phyloP scores from a whole-genome alignment of 2,113 vertebrate genomes.

The Archocentrus centrarchus region DNA sequence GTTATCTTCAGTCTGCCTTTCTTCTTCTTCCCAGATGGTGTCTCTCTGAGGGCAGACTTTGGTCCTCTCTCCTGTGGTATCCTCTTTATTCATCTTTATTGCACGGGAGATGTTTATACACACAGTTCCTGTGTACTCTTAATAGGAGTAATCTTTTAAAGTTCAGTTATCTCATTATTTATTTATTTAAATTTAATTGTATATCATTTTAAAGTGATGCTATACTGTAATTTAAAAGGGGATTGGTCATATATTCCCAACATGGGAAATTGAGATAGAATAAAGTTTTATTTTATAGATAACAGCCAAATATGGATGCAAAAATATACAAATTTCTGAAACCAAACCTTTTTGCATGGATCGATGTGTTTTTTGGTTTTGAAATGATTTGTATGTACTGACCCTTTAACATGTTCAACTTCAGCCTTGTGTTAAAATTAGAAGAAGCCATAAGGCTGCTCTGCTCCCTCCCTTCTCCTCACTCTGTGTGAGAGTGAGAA shows the following conservation, averaged over 20 bases:
- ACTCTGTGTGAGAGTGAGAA: not conserved
- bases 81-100: not conserved
- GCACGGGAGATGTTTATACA: not conserved
- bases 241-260: not conserved
- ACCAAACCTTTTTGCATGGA: not conserved
- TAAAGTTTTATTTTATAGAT: not conserved
- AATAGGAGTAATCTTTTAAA: not conserved
- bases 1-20: not conserved
- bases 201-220: not conserved
- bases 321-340: not conserved
- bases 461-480: not conserved
- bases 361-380: not conserved
- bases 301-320: not conserved
- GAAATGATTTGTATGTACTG: not conserved
- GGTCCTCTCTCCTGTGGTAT: not conserved
- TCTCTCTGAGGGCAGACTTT: not conserved
- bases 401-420: conserved; percentile 7
- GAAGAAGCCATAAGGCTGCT: not conserved
- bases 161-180: not conserved
- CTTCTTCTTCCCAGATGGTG: not conserved
- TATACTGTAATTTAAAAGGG: not conserved
- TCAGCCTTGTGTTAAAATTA: not conserved
- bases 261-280: not conserved
- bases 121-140: not conserved
- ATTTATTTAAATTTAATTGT: too few species aligned